Evolutionary conservation across 2,113 vertebrate genomes (phyloP), one percentile per base, ranked within the genome.

Genomic region (Empidonax traillii): DNA sequence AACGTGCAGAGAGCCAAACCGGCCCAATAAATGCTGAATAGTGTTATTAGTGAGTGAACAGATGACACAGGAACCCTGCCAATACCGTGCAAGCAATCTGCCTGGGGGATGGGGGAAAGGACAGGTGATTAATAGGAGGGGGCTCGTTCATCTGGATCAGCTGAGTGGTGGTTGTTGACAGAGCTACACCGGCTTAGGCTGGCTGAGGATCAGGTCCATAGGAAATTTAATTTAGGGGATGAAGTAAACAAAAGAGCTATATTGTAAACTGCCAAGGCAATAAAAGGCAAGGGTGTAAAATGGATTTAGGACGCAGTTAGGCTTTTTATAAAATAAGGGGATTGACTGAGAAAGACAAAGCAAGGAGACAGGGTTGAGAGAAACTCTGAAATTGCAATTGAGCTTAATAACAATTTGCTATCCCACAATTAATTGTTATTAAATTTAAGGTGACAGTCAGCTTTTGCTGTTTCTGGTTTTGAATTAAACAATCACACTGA

Each of bases 11-110:
- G 87, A 41, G 59, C 35, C 85, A 59, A 87, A 4, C 7, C 53
- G 8, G 63, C 93, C 76, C 80, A 8, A 51, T 84, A 75, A 72
- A 77, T 46, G 69, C 93, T 82, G 94, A 92, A 92, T 25, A 13
- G 73, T 31, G 49, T 94, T 90, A 71, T 90, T 89, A 94, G 83
- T 43, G 92, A 93, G 89, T 5, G 72, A 90, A 25, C 85, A 89
- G 94, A 94, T 89, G 89, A 94, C 10, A 28, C 47, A 65, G 91
- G 84, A 87, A 47, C 35, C 1, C 77, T 96, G 95, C 93, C 96
- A 95, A 17, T 79, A 52, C 24, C 4, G 0, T 63, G 89, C 80
- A 56, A 71, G 75, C 75, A 72, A 82, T 87, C 84, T 77, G 87
- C 79, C 85, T 37, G 88, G 61, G 81, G 85, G 83, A 52, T 37